phyloP scores from a whole-genome alignment of 1,140 invertebrate genomes.

The Plodia interpunctella region DNA sequence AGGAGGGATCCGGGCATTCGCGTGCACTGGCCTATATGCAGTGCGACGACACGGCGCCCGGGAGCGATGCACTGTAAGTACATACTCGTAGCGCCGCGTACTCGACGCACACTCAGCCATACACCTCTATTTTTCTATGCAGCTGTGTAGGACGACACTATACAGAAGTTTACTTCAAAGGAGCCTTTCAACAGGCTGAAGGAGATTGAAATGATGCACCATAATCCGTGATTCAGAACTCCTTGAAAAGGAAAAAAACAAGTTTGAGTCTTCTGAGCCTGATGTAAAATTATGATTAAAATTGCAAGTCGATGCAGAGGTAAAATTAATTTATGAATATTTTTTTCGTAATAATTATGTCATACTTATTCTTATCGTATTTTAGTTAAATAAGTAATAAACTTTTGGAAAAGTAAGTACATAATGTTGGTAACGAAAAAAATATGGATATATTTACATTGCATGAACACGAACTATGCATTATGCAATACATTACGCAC shows the following conservation, averaged over 20 bases:
- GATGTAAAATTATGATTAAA: too few relatives aligned
- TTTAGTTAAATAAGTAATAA: too few relatives aligned
- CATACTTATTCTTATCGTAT: too few relatives aligned
- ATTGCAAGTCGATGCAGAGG: too few relatives aligned
- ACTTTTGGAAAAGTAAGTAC: not conserved
- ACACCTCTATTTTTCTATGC: slow-evolving; percentile 62
- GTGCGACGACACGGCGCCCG: slow-evolving; percentile 72
- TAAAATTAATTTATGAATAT: too few relatives aligned
- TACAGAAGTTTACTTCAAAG: slow-evolving; percentile 53
- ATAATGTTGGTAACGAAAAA: not conserved
- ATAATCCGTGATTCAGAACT: slow-evolving; percentile 21
- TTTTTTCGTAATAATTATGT: too few relatives aligned
- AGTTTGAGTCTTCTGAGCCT: too few relatives aligned
- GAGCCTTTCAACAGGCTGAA: slow-evolving; percentile 49
- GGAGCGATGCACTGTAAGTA: slow-evolving; percentile 73
- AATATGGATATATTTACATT: not conserved
- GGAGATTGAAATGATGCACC: slow-evolving; percentile 49
- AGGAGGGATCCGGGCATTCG: slow-evolving; percentile 54
- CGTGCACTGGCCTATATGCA: slow-evolving; percentile 75
- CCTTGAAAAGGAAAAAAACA: too few relatives aligned
- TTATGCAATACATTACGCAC: slow-evolving; percentile 5
- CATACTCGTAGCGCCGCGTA: slow-evolving; percentile 53
- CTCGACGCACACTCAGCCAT: slow-evolving; percentile 64
- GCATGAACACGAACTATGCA: not conserved
- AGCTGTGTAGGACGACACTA: slow-evolving; percentile 57